Evolutionary conservation across 2,797 vertebrate species (phyloP), one percentile per base, ranked within the genome.

Genomic region (Tapirus indicus): DNA sequence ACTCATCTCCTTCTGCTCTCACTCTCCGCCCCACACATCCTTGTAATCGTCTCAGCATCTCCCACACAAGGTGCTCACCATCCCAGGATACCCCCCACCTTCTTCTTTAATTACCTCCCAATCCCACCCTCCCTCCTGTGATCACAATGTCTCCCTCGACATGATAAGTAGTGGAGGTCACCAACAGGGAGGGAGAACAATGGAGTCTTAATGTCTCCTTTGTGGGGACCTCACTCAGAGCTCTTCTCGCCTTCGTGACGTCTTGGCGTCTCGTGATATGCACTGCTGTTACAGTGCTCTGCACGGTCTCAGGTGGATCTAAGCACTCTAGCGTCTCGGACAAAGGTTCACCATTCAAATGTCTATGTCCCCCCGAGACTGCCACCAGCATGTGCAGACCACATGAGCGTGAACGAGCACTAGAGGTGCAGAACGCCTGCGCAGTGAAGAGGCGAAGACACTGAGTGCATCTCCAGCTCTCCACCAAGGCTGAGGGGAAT

Each of bases 321-420:
- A 0, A 25, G 25, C 7, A 0, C 11, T 14, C 66, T 0, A 0
- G 16, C 21, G 27, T 5, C 74, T 1, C 3, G 27, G 49, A 41
- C 21, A 17, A 60, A 23, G 35, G 27, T 27, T 58, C 49, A 18
- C 58, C 1, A 0, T 14, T 86, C 20, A 4, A 5, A 9, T 18
- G 6, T 29, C 32, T 54, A 1, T 6, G 3, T 10, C 5, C 20
- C 5, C 27, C 14, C 49, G 27, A 27, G 18, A n/a, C 9, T 16
- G 10, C 7, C 25, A 0, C 13, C 41, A 38, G 49, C 18, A 5
- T 12, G 0, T 4, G 18, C 47, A 16, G 44, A 85, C 0, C 0
- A 17, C 29, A 29, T 6, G 4, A 1, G 1, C 3, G 0, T 8
- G 1, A 17, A 25, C 3, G 6, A 1, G 1, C 6, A 0, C 11